Evolutionary conservation across 2,888 invertebrate species (phyloP), one percentile per base, ranked within the genome.

Genomic region (Orthonychiurus folsomi): DNA sequence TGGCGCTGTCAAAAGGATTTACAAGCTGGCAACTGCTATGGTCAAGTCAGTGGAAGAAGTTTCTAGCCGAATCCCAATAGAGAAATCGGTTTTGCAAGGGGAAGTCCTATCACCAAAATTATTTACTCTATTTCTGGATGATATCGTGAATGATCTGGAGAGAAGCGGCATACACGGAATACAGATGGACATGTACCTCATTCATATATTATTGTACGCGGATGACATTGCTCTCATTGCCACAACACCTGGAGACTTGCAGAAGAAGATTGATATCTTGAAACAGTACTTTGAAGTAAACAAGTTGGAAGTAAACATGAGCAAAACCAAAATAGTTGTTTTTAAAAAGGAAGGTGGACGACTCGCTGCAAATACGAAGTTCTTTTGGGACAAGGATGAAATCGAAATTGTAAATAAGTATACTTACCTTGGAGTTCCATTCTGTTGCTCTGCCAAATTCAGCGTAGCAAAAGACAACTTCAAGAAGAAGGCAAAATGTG

Each of bases 61-160:
- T 12, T 60, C 61, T 0, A 28, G 25, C n/a, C 50, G 56, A 26
- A 68, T 73, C 18, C 62, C 64, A 12, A 61, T 68, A 1, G 65
- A 68, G 0, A 52, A 60, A 23, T 65, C 67, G 9, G 62, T 65
- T 12, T 59, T 67, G 9, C 68, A 69, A 23, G 67, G 68, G 5
- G 68, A 68, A 56, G 21, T 24, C 5, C 15, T 25, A 9, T 24
- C 24, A 23, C 55, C 55, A 55, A 55, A 21, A 3, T 9, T 55
- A 15, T 55, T 55, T 18, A 55, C 20, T 5, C 24, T 55, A 12
- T 55, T 21, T 24, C 12, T 55, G 5, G 55, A 55, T 21, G 55
- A 25, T 18, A 3, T 55, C 5, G 24, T 12, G 5, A 12, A 21
- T 3, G 9, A 3, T 9, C 24, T 55, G 12, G 15, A 55, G 3